Evolutionary conservation across 2,797 vertebrate species (phyloP).

Genomic region (Morelia viridis): DNA sequence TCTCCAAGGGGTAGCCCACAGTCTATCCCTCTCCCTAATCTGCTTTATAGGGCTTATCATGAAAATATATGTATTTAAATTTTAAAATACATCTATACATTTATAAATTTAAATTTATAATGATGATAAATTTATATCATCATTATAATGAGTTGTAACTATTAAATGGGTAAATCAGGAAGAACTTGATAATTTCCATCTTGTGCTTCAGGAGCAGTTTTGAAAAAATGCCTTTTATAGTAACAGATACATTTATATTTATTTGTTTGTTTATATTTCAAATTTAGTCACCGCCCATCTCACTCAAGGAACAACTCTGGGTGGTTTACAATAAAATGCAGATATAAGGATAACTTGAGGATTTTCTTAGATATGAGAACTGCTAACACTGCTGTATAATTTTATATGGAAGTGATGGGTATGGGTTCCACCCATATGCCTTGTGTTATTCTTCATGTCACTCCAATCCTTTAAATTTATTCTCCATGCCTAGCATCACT

Average conservation of each 20-base stretch:
- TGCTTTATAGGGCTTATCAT: background rate
- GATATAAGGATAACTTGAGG: background rate
- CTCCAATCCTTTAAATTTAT: background rate
- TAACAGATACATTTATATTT: too few relatives aligned
- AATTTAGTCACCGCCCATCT: too few relatives aligned
- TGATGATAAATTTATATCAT: too few relatives aligned
- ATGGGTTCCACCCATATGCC: background rate
- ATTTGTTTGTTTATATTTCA: too few relatives aligned
- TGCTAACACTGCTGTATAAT: background rate
- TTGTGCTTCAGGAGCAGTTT: background rate
- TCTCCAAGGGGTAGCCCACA: background rate
- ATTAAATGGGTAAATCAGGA: background rate
- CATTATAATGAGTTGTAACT: too few relatives aligned
- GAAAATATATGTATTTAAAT: background rate
- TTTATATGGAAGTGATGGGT: background rate
- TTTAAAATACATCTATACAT: too few relatives aligned
- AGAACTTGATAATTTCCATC: background rate
- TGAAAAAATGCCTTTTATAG: too few relatives aligned
- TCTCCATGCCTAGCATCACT: background rate
- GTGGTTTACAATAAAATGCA: background rate
- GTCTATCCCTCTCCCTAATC: background rate
- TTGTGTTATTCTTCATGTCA: background rate
- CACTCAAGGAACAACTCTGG: too few relatives aligned
- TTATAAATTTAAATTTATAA: too few relatives aligned
- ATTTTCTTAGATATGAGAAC: background rate